phyloP scores from a whole-genome alignment of 2,113 vertebrate genomes.

The Ornithorhynchus anatinus region DNA sequence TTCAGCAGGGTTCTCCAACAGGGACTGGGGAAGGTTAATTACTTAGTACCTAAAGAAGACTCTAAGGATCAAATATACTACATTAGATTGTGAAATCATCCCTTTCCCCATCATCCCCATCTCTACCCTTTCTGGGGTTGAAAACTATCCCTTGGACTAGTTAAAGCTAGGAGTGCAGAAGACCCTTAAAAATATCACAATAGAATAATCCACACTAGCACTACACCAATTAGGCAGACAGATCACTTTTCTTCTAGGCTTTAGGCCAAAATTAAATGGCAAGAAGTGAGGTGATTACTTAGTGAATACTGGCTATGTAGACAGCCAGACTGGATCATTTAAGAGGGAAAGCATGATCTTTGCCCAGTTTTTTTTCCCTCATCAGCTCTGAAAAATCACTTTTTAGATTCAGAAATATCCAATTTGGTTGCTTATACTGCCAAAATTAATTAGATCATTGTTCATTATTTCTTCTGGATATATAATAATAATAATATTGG shows the following conservation, averaged over 20 bases:
- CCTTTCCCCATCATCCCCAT: not conserved
- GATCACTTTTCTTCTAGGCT: not conserved
- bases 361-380: constrained; percentile 24
- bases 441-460: constrained; percentile 38
- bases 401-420: constrained; percentile 46
- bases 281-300: not conserved
- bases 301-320: constrained; percentile 5
- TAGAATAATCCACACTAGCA: not conserved
- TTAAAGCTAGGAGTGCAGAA: not conserved
- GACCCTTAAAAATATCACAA: not conserved
- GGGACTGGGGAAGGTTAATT: too few species aligned
- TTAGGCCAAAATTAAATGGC: constrained; percentile 1
- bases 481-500: too few species aligned
- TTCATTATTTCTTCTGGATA: constrained; percentile 35
- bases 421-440: constrained; percentile 41
- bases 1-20: not conserved
- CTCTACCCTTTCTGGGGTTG: not conserved
- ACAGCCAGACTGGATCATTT: constrained; percentile 27
- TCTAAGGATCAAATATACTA: too few species aligned
- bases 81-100: not conserved
- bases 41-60: too few species aligned
- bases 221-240: not conserved
- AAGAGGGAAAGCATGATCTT: too few species aligned
- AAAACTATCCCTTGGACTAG: not conserved
- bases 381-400: constrained; percentile 15